Base-by-base conservation (phyloP, 2,888 invertebrate genomes). In the Andrena bicolor region DNA sequence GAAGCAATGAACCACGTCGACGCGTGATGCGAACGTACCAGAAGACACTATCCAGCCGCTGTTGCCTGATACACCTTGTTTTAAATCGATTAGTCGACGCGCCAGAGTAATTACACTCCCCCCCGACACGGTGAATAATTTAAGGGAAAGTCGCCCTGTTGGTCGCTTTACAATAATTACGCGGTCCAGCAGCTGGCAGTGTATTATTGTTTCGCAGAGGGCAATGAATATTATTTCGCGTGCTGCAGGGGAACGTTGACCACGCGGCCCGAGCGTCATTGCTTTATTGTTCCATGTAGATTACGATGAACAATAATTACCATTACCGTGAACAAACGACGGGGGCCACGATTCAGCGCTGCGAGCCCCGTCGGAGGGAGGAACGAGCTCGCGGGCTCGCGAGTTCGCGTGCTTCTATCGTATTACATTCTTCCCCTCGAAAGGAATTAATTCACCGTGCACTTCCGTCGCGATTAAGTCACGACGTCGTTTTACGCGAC, bases 191-290 rank as follows among this genome's bases (percentile, higher is more conserved):
- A 64, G 56, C 63, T 69, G 73, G 41, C 66, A 32, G n/a, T 30
- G 32, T n/a, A 1, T 28, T 60, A 53, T 41, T 79, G 51, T 65
- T 51, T 56, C 49, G 7, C 7, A 2, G 10, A 26, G 49, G 30
- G 64, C 66, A 81, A 81, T 81, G 80, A 80, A 81, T 73, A 73
- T 64, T 49, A 53, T 68, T 80, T 23, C 49, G 23, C 53, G 41
- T 53, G 51, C 48, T 32, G n/a, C n/a, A 49, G 23, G 68, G 26
- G 32, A 56, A 69, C 23, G 13, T 28, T n/a, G 6, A 26, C 26
- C 30, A 48, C 56, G 23, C 13, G 32, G 10, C 8, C 26, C 64
- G 65, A 58, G 32, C 72, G 61, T 66, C 51, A 64, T 76, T 13
- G 48, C 35, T 16, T 60, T 66, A 20, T 56, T 69, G 26, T 23